Conservation (phyloP, 1,140 invertebrate species). For the Drosophila yakuba region DNA sequence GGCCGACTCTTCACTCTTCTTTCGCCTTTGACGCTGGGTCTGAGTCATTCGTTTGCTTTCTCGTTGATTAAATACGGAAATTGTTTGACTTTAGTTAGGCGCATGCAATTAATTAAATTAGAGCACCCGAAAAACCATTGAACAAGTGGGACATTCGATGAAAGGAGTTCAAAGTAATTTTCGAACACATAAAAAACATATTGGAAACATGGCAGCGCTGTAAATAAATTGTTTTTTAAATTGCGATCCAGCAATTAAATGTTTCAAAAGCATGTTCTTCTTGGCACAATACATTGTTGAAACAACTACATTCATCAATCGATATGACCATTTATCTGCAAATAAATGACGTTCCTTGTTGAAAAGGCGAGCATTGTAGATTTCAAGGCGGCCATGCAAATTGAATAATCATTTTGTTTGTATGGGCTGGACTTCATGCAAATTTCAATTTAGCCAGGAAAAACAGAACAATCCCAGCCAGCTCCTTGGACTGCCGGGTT, state of each 20-base stretch:
- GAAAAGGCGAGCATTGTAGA: slow-evolving; percentile 23
- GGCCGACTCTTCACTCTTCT: slow-evolving; percentile 28
- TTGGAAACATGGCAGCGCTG: not conserved
- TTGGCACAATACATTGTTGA: not conserved
- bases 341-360: not conserved
- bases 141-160: slow-evolving; percentile 29
- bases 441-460: slow-evolving; percentile 70
- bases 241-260: not conserved
- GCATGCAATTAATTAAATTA: slow-evolving; percentile 80
- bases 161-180: slow-evolving; percentile 25
- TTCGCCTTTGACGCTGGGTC: slow-evolving; percentile 31
- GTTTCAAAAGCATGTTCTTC: not conserved
- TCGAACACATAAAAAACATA: not conserved
- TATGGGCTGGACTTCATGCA: slow-evolving; percentile 52
- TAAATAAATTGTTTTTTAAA: not conserved
- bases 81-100: slow-evolving; percentile 72
- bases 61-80: slow-evolving; percentile 77
- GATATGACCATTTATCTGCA: not conserved
- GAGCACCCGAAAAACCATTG: slow-evolving; percentile 44
- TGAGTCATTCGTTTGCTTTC: slow-evolving; percentile 72
- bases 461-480: slow-evolving; percentile 30
- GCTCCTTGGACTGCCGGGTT: slow-evolving; percentile 49
- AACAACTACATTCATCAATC: not conserved
- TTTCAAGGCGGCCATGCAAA: slow-evolving; percentile 51
- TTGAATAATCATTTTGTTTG: slow-evolving; percentile 67